Evolutionary conservation across 2,888 invertebrate genomes (phyloP), one percentile per base, ranked within the genome.

Genomic region (Deroplatys truncata): DNA sequence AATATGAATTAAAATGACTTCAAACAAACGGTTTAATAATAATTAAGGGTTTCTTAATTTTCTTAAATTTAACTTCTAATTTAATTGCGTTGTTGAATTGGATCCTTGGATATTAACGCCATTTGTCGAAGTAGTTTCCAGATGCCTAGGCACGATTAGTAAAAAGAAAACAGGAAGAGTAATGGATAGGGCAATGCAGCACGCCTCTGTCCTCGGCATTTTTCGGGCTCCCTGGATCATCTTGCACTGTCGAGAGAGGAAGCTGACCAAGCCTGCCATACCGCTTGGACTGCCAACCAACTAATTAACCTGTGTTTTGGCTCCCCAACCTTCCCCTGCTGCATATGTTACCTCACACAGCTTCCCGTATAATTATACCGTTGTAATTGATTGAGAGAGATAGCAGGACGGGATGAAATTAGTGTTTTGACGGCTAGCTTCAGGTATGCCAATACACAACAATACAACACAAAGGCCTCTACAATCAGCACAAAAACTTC

Each of bases 301-400:
- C 87, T 87, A 87, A 87, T 87, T 87, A 87, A 87, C 87, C 87
- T 83, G 87, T 87, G 87, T 82, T 72, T 86, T 82, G 86, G 72
- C 56, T 72, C 56, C 56, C 56, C 56, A 72, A 72, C 56, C 82
- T 83, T 87, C 29, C 15, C 82, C 43, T 16, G 72, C 25, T 87
- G 43, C 87, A 82, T 87, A 83, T 87, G 83, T 83, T 82, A 82
- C 25, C 87, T 28, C 84, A 28, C 84, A 28, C 84, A 28, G 28
- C 29, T 84, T 29, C 84, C 87, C 82, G 56, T 82, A 87, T 87
- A 87, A 87, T 87, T 87, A 87, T 87, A 82, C 87, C 87, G 83
- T 87, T 87, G 87, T 87, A 87, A 87, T 87, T 87, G 87, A 87
- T 87, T 87, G 87, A 87, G 82, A 87, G 87, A 82, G 86, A 86